Evolutionary conservation across 2,888 invertebrate genomes (phyloP), one percentile per base, ranked within the genome.

Genomic region (Sipha maydis): DNA sequence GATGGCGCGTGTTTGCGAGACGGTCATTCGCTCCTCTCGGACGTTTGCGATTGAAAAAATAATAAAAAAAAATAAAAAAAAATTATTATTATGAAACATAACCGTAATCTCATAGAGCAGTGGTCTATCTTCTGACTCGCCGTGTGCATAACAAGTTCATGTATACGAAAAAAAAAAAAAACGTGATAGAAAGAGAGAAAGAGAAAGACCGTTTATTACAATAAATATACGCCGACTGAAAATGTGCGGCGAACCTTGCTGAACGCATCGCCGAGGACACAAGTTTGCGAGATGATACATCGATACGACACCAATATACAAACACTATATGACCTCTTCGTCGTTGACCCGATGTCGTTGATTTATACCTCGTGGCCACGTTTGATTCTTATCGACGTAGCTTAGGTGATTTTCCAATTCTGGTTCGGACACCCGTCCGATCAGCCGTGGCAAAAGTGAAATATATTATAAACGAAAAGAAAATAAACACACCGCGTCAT

Each of bases 281-380:
- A 25, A 80, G 21, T 21, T 61, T 38, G 9, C 67, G 73, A 83
- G 56, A 71, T 54, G 83, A 83, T 71, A 71, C 48, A 14, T 56
- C 73, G 73, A 83, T 83, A 83, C 73, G 28, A 28, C 73, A 34
- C 1, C 4, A 3, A 3, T 61, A 83, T 34, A 73, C 28, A 69
- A 75, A 75, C 41, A n/a, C 75, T 11, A 9, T 54, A 83, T 77
- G 61, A 85, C 67, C 85, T 77, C 76, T 85, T 76, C 77, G 85
- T n/a, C 41, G 34, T 61, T 84, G 84, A 85, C 76, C 85, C 85
- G 85, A 25, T 67, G 85, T 77, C 85, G 25, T 77, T 77, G 85
- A 85, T 85, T 85, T 85, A 85, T 85, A 67, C 76, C 41, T 41
- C 41, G 84, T 28, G 54, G 25, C 54, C 3, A 21, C 73, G 83